Percentiles rank a stretch among this genome's conserved stretches.
These are phyloP conservation scores for Ahaetulla prasina DNA, from an alignment of 2,113 vertebrate genomes.

Conservation along the genomic window DNA sequence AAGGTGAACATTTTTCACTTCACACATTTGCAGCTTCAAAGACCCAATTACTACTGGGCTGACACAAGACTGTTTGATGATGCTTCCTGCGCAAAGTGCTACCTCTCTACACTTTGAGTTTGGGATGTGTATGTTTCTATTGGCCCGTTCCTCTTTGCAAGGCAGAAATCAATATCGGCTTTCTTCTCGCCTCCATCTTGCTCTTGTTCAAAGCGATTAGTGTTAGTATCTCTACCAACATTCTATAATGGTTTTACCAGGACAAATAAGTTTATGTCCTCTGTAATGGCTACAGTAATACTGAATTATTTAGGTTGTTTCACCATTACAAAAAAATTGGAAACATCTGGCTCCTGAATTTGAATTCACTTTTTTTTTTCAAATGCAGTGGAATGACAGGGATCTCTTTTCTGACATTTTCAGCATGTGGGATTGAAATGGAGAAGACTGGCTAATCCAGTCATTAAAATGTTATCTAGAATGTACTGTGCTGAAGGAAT, in stretches of 20 bases:
- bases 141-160: slow-evolving; percentile 46
- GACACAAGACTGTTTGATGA: slow-evolving; percentile 61
- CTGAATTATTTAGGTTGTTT: slow-evolving; percentile 51
- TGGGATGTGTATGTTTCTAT: slow-evolving; percentile 45
- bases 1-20: slow-evolving; percentile 70
- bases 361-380: slow-evolving; percentile 14
- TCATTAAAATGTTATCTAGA: background rate
- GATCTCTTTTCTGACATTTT: slow-evolving; percentile 12
- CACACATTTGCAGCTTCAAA: slow-evolving; percentile 72
- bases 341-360: slow-evolving; percentile 48
- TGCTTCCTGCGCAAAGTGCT: slow-evolving; percentile 64
- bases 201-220: slow-evolving; percentile 68
- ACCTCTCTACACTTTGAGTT: slow-evolving; percentile 45
- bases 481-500: background rate
- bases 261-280: slow-evolving; percentile 51
- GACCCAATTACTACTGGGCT: slow-evolving; percentile 57
- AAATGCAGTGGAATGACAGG: slow-evolving; percentile 31
- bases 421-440: background rate
- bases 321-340: slow-evolving; percentile 55
- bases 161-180: slow-evolving; percentile 45
- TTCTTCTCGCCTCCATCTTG: slow-evolving; percentile 50
- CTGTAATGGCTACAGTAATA: slow-evolving; percentile 57
- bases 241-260: slow-evolving; percentile 49
- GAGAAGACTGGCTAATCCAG: background rate
- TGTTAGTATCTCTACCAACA: slow-evolving; percentile 52